Evolutionary conservation across 2,113 vertebrate species (phyloP), one percentile per base, ranked within the genome.

Genomic region (Melozone crissalis): DNA sequence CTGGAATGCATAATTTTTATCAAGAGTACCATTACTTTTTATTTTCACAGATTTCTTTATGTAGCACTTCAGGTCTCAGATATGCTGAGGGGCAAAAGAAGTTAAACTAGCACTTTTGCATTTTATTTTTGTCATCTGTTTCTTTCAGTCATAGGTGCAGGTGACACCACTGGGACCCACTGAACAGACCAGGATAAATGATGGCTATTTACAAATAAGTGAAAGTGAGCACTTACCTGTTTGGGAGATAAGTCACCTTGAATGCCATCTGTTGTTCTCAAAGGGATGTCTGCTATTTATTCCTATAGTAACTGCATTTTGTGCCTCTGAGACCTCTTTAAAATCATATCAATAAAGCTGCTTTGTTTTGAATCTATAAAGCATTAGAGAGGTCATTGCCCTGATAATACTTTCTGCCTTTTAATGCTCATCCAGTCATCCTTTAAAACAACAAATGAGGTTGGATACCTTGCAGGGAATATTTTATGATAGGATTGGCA

Each of bases 211-310:
- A 97, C 84, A 97, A 97, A 97, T 92, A 95, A 97, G 90, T 84
- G 93, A 89, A 96, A 87, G 75, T 66, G 77, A 95, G 83, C 13
- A n/a, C 93, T 93, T 96, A 96, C 95, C 91, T 95, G 84, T 92
- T 97, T 90, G 87, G 90, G 92, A 97, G 96, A 97, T 96, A 97
- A 97, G 95, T 98, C 97, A 98, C 97, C 97, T 98, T 98, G 97
- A 96, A 96, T 97, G 97, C 97, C 97, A 95, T 97, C 97, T 98
- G 98, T 97, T 97, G 92, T 97, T 98, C 97, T 97, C 96, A 94
- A 96, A 95, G 91, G 94, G 89, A 95, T 97, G 95, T 94, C 96
- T 98, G 94, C 91, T 97, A 96, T 98, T 97, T 96, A 97, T 98
- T 98, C 94, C 91, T 95, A 92, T 43, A 39, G 97, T 91, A 96